These are phyloP conservation scores for Burhinus bistriatus DNA, from an alignment of 2,113 vertebrate species.

Conservation along the genomic window DNA sequence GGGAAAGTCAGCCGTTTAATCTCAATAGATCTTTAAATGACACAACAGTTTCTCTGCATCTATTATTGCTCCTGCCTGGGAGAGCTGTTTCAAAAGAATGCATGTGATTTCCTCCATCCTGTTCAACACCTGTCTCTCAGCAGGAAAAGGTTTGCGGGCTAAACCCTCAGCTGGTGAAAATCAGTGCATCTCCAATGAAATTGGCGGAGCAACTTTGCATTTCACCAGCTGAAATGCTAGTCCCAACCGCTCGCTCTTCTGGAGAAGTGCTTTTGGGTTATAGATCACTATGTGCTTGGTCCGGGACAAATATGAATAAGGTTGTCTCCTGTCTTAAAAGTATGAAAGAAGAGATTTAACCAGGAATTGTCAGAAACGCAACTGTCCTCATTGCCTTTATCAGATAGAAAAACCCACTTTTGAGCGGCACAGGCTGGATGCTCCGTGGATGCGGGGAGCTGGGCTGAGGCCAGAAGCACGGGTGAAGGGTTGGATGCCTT, in stretches of 20 bases:
- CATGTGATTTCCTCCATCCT: conserved; percentile 13
- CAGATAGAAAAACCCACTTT: background rate
- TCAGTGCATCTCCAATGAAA: background rate
- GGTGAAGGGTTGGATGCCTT: conserved; percentile 26
- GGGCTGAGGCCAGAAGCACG: background rate
- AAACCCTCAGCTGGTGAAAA: background rate
- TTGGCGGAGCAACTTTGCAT: background rate
- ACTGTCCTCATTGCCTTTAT: background rate
- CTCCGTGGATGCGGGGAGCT: background rate
- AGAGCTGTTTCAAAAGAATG: background rate
- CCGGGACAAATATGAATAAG: background rate
- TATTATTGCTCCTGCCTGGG: background rate
- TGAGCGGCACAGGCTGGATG: background rate
- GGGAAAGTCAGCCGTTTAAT: background rate
- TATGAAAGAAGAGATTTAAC: background rate
- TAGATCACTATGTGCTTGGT: background rate
- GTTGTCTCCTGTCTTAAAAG: background rate
- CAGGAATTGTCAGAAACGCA: background rate
- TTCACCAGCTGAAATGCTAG: background rate
- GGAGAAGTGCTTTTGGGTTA: background rate
- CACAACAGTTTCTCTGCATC: background rate
- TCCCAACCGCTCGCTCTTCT: accelerated
- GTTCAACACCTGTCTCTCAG: conserved; percentile 33
- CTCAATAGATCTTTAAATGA: conserved; percentile 15
- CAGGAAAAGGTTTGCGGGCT: background rate